A percentile compares a stretch with the other conserved stretches of the same genome.
Conservation (phyloP, 2,888 invertebrate species). For the Onthophagus sagittarius region DNA sequence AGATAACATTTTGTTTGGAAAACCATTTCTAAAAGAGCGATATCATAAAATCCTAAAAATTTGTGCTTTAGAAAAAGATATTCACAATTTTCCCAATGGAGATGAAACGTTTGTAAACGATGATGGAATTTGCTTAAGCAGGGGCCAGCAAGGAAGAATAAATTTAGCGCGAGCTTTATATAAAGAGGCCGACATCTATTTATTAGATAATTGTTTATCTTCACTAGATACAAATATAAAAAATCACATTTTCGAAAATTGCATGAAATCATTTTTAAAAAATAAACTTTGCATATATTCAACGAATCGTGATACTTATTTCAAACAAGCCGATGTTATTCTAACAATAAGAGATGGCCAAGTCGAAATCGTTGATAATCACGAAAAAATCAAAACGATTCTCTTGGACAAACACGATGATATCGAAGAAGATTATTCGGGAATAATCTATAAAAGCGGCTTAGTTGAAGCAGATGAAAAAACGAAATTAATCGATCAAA, state of each 20-base stretch:
- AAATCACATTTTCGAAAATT: slow-evolving; percentile 66
- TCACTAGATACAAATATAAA: slow-evolving; percentile 76
- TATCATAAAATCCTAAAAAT: slow-evolving; percentile 59
- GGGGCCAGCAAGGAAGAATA: slow-evolving; percentile 80
- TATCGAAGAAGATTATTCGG: slow-evolving; percentile 17
- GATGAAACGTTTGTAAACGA: slow-evolving; percentile 78
- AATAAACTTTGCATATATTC: slow-evolving; percentile 38
- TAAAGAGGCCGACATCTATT: slow-evolving; percentile 70
- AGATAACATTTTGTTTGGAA: slow-evolving; percentile 77
- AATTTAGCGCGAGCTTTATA: slow-evolving; percentile 74
- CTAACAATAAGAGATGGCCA: slow-evolving; percentile 23
- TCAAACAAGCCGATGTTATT: slow-evolving; percentile 34
- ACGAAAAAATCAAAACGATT: slow-evolving; percentile 15
- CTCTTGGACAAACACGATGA: slow-evolving; percentile 11
- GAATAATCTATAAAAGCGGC: slow-evolving; percentile 13
- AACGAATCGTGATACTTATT: slow-evolving; percentile 36
- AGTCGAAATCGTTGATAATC: slow-evolving; percentile 35
- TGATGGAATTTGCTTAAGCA: slow-evolving; percentile 72
- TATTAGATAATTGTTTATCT: slow-evolving; percentile 76
- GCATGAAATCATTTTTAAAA: slow-evolving; percentile 36
- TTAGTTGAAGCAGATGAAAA: slow-evolving; percentile 10
- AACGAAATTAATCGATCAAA: slow-evolving; percentile 14
- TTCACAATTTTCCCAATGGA: slow-evolving; percentile 66
- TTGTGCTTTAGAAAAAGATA: slow-evolving; percentile 64
- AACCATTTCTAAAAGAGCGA: slow-evolving; percentile 54